Evolutionary conservation across 2,888 invertebrate species (phyloP).

Genomic region (Mimas tiliae): DNA sequence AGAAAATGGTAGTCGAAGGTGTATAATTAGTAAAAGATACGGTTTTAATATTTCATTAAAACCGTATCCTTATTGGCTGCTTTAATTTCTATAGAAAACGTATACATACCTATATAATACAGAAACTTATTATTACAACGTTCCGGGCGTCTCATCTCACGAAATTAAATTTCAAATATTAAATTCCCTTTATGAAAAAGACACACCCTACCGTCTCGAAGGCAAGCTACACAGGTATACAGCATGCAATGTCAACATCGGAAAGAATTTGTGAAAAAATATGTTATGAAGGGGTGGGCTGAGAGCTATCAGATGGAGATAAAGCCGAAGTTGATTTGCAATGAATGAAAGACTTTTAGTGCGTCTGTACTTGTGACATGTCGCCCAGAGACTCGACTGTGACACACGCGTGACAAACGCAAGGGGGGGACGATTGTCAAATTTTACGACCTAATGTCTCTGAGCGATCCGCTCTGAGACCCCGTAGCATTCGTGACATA

Average conservation of each 20-base stretch:
- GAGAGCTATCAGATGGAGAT: slow-evolving; percentile 6
- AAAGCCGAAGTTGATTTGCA: neutral
- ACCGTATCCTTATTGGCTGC: slow-evolving; percentile 11
- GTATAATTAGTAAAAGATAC: too few relatives aligned
- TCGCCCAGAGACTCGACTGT: too few relatives aligned
- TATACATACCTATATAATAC: neutral
- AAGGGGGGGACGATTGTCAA: too few relatives aligned
- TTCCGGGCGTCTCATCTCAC: slow-evolving; percentile 58
- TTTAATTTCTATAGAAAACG: slow-evolving; percentile 18
- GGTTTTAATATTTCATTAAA: slow-evolving; percentile 15
- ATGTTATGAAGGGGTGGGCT: neutral
- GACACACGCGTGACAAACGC: too few relatives aligned
- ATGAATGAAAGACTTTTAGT: too few relatives aligned
- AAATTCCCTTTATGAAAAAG: slow-evolving; percentile 71
- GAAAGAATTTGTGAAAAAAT: slow-evolving; percentile 10
- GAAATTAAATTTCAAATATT: slow-evolving; percentile 80
- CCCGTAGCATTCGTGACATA: too few relatives aligned
- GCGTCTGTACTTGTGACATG: too few relatives aligned
- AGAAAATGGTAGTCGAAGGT: too few relatives aligned
- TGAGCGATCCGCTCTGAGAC: too few relatives aligned
- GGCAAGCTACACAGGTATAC: slow-evolving; percentile 14
- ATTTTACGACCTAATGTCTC: too few relatives aligned
- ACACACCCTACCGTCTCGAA: slow-evolving; percentile 47
- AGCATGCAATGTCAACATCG: neutral
- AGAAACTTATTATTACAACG: slow-evolving; percentile 47